Base-by-base conservation (phyloP, 2,113 vertebrate species). In the Xiphophorus hellerii region DNA sequence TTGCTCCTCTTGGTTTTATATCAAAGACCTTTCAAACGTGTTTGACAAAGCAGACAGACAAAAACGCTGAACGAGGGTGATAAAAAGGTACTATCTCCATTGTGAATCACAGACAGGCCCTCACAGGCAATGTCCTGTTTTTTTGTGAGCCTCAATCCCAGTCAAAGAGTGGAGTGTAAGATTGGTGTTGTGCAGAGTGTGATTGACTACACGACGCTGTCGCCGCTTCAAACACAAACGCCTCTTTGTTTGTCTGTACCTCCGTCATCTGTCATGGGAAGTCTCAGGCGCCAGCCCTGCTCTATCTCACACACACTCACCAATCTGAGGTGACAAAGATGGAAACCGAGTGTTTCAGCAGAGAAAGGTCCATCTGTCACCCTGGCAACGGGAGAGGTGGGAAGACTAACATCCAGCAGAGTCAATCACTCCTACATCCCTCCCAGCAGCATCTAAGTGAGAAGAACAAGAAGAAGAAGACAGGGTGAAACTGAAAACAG, bases 321-420 rank as follows among this genome's bases (percentile, higher is more conserved):
- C 64, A 74, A 76, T 84, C 75, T 75, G 81, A 88, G 82, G 84
- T 82, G 90, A 88, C 84, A 81, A 69, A 86, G 82, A 88, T 74
- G 64, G 82, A 90, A 85, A 89, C 61, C 0, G 62, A 90, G 80
- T 64, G 80, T 87, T 89, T 90, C 62, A 25, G 69, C 75, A 39
- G 65, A 86, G 86, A 86, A 89, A 90, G 83, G 51, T 83, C 78
- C 88, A 89, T 92, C 87, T 81, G 87, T 93, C 92, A 90, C 91
- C 89, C 70, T 87, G 86, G 91, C 84, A 92, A 90, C 90, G 64
- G 66, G 69, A 75, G 58, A 75, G 64, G 87, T 74, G 69, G 84
- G 83, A 85, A 86, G 76, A 77, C 65, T 74, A 62, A 78, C 72
- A 88, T 81, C 78, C 82, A 78, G 68, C 14, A 25, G 80, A 80